Conservation (phyloP, 1,140 invertebrate genomes). For the Brachionus koreanus region DNA sequence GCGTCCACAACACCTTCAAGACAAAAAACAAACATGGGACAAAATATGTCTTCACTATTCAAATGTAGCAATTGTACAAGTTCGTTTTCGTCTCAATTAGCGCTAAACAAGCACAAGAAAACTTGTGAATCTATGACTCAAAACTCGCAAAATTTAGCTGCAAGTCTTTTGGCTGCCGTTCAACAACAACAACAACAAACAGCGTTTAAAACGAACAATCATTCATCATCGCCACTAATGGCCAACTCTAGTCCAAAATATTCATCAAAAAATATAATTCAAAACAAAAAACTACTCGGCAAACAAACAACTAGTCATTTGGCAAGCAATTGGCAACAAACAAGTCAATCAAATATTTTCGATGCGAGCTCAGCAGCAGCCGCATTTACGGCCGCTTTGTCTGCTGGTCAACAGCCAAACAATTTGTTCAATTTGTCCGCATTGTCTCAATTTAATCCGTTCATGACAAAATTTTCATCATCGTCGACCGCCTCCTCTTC, state of each 20-base stretch:
- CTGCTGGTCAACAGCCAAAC: neutral
- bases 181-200: slow-evolving; percentile 26
- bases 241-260: slow-evolving; percentile 23
- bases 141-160: slow-evolving; percentile 5
- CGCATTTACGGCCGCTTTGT: neutral
- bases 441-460: slow-evolving; percentile 15
- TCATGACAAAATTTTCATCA: slow-evolving; percentile 2
- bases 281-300: neutral
- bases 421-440: neutral
- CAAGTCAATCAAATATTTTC: neutral
- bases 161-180: slow-evolving; percentile 6
- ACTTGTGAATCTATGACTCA: neutral
- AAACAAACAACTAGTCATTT: slow-evolving; percentile 9
- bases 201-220: neutral
- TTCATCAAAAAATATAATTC: neutral
- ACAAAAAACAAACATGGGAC: neutral
- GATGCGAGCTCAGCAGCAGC: slow-evolving; percentile 14
- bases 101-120: slow-evolving; percentile 33
- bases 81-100: slow-evolving; percentile 9
- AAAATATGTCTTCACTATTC: neutral
- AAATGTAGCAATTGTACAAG: neutral
- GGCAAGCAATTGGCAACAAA: neutral
- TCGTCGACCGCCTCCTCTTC: slow-evolving; percentile 6
- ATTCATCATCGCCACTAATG: neutral
- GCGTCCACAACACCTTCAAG: neutral